Evolutionary conservation across 2,888 invertebrate species (phyloP).

Genomic region (Malthinus flaveolus): DNA sequence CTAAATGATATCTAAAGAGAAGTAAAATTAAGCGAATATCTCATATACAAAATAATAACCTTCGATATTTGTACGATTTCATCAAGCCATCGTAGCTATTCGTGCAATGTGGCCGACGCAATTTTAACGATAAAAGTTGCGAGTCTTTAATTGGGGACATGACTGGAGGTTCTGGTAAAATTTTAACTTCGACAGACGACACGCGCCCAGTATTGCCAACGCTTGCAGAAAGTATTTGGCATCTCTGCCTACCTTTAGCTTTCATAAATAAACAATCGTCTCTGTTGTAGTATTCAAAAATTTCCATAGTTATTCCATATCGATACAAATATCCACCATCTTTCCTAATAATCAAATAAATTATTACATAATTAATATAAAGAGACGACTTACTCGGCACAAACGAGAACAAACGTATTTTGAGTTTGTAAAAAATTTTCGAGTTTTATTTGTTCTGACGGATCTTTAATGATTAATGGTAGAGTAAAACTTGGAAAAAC

Average conservation of each 20-base stretch:
- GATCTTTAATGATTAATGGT: conserved; percentile 64
- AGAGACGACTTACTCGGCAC: conserved; percentile 50
- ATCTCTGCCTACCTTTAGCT: conserved; percentile 78
- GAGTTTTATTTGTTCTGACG: conserved; percentile 62
- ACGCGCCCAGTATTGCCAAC: conserved; percentile 54
- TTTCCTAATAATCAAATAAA: conserved; percentile 25
- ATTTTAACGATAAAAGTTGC: conserved; percentile 55
- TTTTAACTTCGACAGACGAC: conserved; percentile 64
- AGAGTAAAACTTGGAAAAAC: conserved; percentile 81
- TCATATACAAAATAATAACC: conserved; percentile 33
- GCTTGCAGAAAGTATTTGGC: conserved; percentile 55
- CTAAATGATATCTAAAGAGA: conserved; percentile 44
- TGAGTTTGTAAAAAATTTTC: conserved; percentile 61
- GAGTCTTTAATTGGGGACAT: conserved; percentile 59
- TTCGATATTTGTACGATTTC: conserved; percentile 47
- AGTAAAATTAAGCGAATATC: background rate
- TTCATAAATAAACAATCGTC: conserved; percentile 61
- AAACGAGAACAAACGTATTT: conserved; percentile 68
- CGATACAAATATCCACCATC: conserved; percentile 38
- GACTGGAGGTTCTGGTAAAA: conserved; percentile 69
- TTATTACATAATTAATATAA: background rate
- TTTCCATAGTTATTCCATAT: conserved; percentile 68
- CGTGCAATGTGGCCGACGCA: conserved; percentile 49
- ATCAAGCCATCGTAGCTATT: conserved; percentile 41
- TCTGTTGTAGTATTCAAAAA: conserved; percentile 66